Evolutionary conservation across 2,797 vertebrate genomes (phyloP).

Genomic region (Spinus olivaceus): DNA sequence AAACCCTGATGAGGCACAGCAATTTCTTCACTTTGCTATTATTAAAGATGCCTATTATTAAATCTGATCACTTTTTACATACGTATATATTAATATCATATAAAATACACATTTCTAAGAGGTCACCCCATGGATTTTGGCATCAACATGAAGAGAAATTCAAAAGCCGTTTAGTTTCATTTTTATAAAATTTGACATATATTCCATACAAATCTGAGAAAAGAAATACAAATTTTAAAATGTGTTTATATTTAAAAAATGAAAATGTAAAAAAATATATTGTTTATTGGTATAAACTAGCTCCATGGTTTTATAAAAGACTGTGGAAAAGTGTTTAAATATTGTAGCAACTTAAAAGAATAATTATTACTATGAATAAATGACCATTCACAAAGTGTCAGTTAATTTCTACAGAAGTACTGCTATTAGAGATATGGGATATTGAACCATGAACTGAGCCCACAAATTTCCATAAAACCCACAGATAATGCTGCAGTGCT

Average conservation of each 20-base stretch:
- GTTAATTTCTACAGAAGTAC: constrained; percentile 12
- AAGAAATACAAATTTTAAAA: not conserved
- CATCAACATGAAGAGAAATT: constrained; percentile 21
- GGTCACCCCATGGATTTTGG: not conserved
- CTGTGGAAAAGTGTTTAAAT: not conserved
- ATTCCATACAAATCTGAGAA: not conserved
- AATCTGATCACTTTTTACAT: not conserved
- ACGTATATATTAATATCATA: not conserved
- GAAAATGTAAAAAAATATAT: not conserved
- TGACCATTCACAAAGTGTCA: constrained; percentile 3
- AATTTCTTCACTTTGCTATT: not conserved
- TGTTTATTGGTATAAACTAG: not conserved
- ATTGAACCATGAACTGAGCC: not conserved
- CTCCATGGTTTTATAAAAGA: not conserved
- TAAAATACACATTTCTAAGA: not conserved
- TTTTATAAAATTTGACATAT: not conserved
- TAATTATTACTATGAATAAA: constrained; percentile 27
- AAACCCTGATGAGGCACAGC: not conserved
- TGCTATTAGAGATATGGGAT: not conserved
- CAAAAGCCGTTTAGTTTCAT: not conserved
- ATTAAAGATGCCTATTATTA: not conserved
- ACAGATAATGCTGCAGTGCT: not conserved
- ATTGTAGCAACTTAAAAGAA: not conserved
- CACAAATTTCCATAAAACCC: not conserved
- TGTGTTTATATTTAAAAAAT: not conserved